Evolutionary conservation across 1,140 invertebrate species (phyloP).

Genomic region (Hesperophylax magnus): DNA sequence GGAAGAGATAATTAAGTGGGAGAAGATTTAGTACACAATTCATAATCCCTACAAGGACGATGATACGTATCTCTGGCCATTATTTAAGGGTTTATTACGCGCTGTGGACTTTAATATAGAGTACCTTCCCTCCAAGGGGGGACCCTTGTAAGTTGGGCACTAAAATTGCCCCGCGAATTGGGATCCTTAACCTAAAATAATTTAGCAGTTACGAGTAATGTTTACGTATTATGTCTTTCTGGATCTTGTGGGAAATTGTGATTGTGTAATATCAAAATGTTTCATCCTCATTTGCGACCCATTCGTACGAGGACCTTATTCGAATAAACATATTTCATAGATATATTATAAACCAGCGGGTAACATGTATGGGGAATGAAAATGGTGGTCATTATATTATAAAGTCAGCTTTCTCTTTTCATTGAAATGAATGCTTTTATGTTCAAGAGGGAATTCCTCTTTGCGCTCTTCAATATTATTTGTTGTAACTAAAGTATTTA

Average conservation of each 20-base stretch:
- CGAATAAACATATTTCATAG: no score
- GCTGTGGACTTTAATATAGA: constrained; percentile 37
- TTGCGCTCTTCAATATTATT: no score
- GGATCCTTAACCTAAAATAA: constrained; percentile 11
- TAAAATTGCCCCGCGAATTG: constrained; percentile 28
- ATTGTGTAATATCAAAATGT: neutral
- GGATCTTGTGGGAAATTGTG: constrained; percentile 2
- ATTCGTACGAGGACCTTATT: no score
- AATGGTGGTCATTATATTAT: no score
- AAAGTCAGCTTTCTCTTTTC: no score
- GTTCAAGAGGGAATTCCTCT: no score
- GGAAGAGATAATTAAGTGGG: constrained; percentile 32
- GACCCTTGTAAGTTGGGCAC: neutral
- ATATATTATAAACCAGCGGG: no score
- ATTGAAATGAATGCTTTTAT: no score
- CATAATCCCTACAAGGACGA: constrained; percentile 29
- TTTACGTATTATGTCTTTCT: constrained; percentile 11
- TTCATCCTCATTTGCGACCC: no score
- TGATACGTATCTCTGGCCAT: constrained; percentile 35
- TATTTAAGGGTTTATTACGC: constrained; percentile 42
- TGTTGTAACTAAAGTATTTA: no score
- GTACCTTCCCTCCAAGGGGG: neutral
- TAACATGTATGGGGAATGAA: no score
- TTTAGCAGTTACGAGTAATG: constrained; percentile 18
- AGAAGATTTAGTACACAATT: constrained; percentile 27